Evolutionary conservation across 2,888 invertebrate species (phyloP), one percentile per base, ranked within the genome.

Genomic region (Alloscopus bannaensis): DNA sequence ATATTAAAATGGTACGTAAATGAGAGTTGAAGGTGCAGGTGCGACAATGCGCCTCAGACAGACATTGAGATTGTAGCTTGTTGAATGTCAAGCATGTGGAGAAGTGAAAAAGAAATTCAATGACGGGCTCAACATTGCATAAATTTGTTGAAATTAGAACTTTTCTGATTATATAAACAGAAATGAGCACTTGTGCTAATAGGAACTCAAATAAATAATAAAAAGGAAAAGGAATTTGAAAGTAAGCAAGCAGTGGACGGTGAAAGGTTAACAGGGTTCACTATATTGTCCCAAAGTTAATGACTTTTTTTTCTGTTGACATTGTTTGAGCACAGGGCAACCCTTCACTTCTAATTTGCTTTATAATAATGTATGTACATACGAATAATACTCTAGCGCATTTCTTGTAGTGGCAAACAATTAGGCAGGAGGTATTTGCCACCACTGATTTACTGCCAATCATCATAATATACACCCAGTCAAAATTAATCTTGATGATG

Each of bases 231-330:
- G 50, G 22, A 42, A 42, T 64, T 65, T 47, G 47, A 65, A 69
- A 69, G 40, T 68, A n/a, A n/a, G n/a, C n/a, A n/a, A n/a, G n/a
- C n/a, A n/a, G n/a, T n/a, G n/a, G n/a, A n/a, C n/a, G 55, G 45
- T 45, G 69, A 69, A 45, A 69, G 69, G 69, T 69, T 69, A 69
- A 69, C 57, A 57, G 45, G 45, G 69, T 57, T 69, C 69, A 69
- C 18, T 40, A 11, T 8, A 4, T 2, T 20, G n/a, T 2, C 13
- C 4, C 50, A 57, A 57, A 57, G 57, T 57, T 57, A 57, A 29
- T 47, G 31, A 31, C 2, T 50, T 65, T 31, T 59, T 50, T 52
- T 36, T 31, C 42, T 42, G 8, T 18, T 28, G 45, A 59, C 42
- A 26, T n/a, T 42, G 68, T 52, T 52, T 24, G 8, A 20, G 20